Evolutionary conservation across 2,797 vertebrate genomes (phyloP).

Genomic region (Parauchenoglanis punctatus): DNA sequence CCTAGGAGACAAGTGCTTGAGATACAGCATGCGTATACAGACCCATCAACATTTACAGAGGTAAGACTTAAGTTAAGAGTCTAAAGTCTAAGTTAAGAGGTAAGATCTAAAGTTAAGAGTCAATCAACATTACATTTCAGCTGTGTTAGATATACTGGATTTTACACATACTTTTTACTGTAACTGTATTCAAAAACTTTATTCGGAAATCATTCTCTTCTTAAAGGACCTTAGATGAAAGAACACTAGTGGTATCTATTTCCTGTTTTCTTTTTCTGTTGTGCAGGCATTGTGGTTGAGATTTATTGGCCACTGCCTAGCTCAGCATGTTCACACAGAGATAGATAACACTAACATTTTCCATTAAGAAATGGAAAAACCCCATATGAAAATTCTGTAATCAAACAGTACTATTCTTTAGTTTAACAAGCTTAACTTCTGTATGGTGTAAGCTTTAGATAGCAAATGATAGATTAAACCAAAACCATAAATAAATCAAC

Average conservation of each 20-base stretch:
- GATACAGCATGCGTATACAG: conserved; percentile 44
- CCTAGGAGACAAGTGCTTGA: conserved; percentile 50
- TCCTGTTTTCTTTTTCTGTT: conserved; percentile 44
- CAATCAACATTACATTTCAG: neutral
- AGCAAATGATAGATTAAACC: neutral
- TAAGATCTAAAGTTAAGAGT: neutral
- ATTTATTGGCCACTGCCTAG: conserved; percentile 29
- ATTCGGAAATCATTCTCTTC: neutral
- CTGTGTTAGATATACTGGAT: neutral
- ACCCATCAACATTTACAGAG: conserved; percentile 39
- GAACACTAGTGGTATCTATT: conserved; percentile 21
- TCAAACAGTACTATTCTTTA: neutral
- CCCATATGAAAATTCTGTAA: neutral
- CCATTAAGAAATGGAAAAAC: conserved; percentile 34
- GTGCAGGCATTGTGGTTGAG: conserved; percentile 34
- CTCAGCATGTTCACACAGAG: conserved; percentile 23
- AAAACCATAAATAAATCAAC: neutral
- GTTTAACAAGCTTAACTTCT: neutral
- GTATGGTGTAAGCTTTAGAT: neutral
- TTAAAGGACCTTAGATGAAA: conserved; percentile 35
- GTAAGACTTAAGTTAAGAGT: conserved; percentile 38
- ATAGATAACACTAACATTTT: conserved; percentile 41
- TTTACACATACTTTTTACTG: neutral
- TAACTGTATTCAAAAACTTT: neutral
- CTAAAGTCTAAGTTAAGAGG: too few relatives aligned